Conservation (phyloP, 2,113 vertebrate species). For the Peromyscus polionotus region DNA sequence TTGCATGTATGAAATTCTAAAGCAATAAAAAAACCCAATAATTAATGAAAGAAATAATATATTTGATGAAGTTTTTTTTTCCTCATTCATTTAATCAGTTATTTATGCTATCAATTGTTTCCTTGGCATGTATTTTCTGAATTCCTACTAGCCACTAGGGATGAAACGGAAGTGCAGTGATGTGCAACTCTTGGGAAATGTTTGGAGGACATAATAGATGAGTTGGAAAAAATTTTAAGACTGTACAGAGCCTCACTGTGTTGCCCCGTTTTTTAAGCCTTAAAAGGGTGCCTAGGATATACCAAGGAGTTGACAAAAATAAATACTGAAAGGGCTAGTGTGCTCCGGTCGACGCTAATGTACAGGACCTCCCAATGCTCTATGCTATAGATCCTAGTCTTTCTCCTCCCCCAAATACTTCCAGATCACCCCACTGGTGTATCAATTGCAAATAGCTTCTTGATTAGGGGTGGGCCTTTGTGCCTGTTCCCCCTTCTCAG, state of each 20-base stretch:
- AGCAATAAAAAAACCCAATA: not conserved
- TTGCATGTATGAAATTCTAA: not conserved
- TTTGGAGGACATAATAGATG: not conserved
- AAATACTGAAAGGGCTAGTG: not conserved
- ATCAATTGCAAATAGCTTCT: not conserved
- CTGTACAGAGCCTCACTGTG: not conserved
- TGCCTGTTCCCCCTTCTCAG: not conserved
- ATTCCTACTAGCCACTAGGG: not conserved
- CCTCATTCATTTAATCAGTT: not conserved
- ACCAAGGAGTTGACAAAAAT: not conserved
- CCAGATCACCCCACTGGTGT: not conserved
- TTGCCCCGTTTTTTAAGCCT: not conserved
- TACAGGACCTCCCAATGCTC: not conserved
- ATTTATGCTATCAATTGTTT: not conserved
- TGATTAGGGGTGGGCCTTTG: not conserved
- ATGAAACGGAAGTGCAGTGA: not conserved
- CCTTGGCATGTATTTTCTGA: not conserved
- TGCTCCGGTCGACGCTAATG: not conserved
- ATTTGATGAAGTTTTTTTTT: not conserved
- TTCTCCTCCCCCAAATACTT: not conserved
- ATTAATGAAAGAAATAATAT: not conserved
- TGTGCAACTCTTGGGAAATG: not conserved
- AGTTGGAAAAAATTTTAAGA: not conserved
- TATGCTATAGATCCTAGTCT: not conserved
- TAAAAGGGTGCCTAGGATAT: not conserved